Conservation (phyloP, 2,888 invertebrate species). For the Anodontia alba region DNA sequence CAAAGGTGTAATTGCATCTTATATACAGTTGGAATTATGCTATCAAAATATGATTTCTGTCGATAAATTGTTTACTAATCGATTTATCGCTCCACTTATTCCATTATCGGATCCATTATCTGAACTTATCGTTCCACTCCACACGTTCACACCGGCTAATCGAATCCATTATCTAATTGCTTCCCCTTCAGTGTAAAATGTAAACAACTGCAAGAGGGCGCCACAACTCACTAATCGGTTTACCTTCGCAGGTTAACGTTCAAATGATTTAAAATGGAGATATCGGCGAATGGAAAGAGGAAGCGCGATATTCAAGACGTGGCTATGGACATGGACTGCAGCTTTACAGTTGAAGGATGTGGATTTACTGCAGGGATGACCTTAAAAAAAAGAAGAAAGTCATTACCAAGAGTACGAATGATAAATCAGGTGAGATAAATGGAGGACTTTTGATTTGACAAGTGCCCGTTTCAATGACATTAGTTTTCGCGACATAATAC, state of each 20-base stretch:
- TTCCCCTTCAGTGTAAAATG: background rate
- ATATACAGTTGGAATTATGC: too few relatives aligned
- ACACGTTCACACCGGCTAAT: background rate
- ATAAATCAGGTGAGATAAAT: background rate
- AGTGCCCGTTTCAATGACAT: constrained; percentile 23
- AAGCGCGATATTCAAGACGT: constrained; percentile 74
- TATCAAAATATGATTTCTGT: too few relatives aligned
- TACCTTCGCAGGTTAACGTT: constrained; percentile 1
- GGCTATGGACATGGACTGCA: constrained; percentile 42
- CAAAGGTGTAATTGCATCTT: too few relatives aligned
- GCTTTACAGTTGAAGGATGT: constrained; percentile 61
- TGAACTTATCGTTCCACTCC: too few relatives aligned
- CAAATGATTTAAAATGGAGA: constrained; percentile 57
- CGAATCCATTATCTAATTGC: background rate
- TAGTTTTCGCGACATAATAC: constrained; percentile 32
- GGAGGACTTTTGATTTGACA: constrained; percentile 18
- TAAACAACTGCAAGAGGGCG: constrained; percentile 1
- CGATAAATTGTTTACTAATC: too few relatives aligned
- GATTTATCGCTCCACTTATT: too few relatives aligned
- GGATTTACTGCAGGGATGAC: constrained; percentile 47
- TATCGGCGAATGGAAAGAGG: constrained; percentile 64
- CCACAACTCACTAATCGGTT: background rate
- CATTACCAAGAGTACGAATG: constrained; percentile 7
- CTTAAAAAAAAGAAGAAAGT: constrained; percentile 54
- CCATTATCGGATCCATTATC: too few relatives aligned